Percentiles rank a stretch among this genome's conserved stretches.
These are phyloP conservation scores for Phymanthus crucifer DNA, from an alignment of 92 coral and sea anemone genomes.

Conservation along the genomic window DNA sequence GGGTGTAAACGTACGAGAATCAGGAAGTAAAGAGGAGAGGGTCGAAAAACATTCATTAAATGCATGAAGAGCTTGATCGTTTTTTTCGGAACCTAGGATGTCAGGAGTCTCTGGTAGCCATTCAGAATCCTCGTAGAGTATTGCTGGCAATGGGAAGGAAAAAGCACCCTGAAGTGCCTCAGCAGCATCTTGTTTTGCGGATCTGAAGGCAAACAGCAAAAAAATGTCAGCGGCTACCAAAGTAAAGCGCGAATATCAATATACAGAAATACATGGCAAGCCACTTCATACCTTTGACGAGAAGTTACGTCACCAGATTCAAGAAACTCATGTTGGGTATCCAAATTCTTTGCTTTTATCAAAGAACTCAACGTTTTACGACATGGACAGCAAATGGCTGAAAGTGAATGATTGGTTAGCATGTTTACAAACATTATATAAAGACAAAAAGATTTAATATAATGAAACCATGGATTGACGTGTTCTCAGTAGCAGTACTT, in stretches of 20 bases:
- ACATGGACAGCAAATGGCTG: neutral
- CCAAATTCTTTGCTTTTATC: neutral
- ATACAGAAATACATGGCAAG: neutral
- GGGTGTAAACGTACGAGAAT: constrained; percentile 15
- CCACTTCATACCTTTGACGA: neutral
- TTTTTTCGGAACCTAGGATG: constrained; percentile 11
- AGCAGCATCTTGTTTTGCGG: constrained; percentile 32
- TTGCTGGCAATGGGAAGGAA: constrained; percentile 15
- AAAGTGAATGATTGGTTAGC: too few species aligned
- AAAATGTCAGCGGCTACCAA: neutral
- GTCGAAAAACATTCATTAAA: constrained; percentile 26
- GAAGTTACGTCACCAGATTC: neutral
- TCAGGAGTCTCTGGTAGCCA: constrained; percentile 33
- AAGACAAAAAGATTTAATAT: neutral
- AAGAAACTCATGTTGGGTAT: neutral
- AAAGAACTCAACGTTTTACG: neutral
- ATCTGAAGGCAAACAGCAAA: constrained; percentile 8
- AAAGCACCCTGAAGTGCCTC: constrained; percentile 15
- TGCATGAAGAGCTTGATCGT: neutral
- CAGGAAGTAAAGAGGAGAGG: constrained; percentile 18
- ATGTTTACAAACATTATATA: neutral
- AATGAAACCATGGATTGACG: neutral
- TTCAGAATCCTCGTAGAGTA: constrained; percentile 11
- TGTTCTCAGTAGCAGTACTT: too few species aligned
- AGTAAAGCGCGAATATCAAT: neutral